Percentiles rank a stretch among this genome's conserved stretches.
Conservation (phyloP, 2,888 invertebrate species). For the Andrena camellia region DNA sequence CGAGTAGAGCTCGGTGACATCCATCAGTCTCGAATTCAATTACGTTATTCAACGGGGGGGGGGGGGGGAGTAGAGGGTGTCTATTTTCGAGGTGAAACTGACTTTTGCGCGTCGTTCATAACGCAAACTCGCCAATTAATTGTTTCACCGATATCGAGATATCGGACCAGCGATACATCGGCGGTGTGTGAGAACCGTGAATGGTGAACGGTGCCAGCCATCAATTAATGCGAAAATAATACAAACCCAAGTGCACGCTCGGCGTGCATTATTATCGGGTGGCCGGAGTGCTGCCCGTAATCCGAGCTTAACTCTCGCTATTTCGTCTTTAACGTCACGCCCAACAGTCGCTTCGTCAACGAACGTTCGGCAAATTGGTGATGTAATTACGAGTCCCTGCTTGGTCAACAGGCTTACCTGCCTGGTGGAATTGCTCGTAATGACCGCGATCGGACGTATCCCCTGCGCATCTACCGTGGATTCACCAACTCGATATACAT, state of each 20-base stretch:
- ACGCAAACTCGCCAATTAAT: conserved; percentile 43
- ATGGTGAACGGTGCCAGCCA: conserved; percentile 12
- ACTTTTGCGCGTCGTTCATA: conserved; percentile 12
- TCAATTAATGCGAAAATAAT: conserved; percentile 52
- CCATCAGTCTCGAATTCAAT: conserved; percentile 45
- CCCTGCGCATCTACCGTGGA: conserved; percentile 42
- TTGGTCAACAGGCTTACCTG: conserved; percentile 65
- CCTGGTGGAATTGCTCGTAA: conserved; percentile 65
- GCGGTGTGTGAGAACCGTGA: not conserved
- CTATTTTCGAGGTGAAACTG: not conserved
- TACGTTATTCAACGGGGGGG: conserved; percentile 7
- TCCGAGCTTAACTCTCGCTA: conserved; percentile 42
- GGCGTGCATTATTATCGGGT: conserved; percentile 18
- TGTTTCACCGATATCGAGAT: conserved; percentile 35
- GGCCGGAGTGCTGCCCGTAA: conserved; percentile 15
- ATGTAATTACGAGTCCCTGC: conserved; percentile 67
- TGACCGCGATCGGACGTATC: conserved; percentile 64
- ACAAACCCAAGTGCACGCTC: conserved; percentile 38
- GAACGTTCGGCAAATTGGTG: conserved; percentile 66
- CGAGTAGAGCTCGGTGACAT: not conserved
- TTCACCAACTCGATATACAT: conserved; percentile 27
- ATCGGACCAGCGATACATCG: not conserved
- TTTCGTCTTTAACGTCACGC: conserved; percentile 65
- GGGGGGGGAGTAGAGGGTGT: not conserved
- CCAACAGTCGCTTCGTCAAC: conserved; percentile 59